Conservation (phyloP, 2,797 vertebrate genomes). For the Hippopotamyrus pictus region DNA sequence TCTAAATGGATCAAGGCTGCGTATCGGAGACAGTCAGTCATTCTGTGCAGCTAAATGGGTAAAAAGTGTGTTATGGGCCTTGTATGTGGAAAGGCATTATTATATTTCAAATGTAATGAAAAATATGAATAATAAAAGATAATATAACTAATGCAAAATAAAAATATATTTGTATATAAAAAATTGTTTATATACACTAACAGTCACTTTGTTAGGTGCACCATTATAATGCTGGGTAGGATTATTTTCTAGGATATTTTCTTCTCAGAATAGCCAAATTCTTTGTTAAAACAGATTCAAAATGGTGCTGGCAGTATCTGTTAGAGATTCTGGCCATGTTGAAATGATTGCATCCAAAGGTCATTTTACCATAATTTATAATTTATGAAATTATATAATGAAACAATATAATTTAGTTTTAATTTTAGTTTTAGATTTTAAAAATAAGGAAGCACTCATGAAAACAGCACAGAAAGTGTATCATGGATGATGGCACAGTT, state of each 20-base stretch:
- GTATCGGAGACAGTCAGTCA: constrained; percentile 62
- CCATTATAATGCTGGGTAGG: not conserved
- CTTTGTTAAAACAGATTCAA: not conserved
- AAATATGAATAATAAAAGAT: not conserved
- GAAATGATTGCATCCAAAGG: not conserved
- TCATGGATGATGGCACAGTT: not conserved
- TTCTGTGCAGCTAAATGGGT: constrained; percentile 52
- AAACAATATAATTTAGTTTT: not conserved
- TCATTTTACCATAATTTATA: not conserved
- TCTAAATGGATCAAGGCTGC: constrained; percentile 70
- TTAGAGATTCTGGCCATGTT: not conserved
- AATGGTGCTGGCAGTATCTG: not conserved
- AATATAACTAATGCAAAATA: not conserved
- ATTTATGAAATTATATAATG: not conserved
- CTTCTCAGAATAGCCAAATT: not conserved
- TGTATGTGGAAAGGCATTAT: constrained; percentile 36
- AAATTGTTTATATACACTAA: not conserved
- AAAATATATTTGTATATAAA: not conserved
- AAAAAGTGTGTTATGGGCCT: constrained; percentile 43
- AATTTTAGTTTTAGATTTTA: not conserved
- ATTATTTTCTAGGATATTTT: not conserved
- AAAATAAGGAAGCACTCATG: not conserved
- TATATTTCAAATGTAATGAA: constrained; percentile 34
- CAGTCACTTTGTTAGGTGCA: not conserved
- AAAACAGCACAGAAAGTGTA: not conserved